These are phyloP conservation scores for Poeciliopsis infans DNA, from an alignment of 2,797 vertebrate genomes.

Conservation along the genomic window DNA sequence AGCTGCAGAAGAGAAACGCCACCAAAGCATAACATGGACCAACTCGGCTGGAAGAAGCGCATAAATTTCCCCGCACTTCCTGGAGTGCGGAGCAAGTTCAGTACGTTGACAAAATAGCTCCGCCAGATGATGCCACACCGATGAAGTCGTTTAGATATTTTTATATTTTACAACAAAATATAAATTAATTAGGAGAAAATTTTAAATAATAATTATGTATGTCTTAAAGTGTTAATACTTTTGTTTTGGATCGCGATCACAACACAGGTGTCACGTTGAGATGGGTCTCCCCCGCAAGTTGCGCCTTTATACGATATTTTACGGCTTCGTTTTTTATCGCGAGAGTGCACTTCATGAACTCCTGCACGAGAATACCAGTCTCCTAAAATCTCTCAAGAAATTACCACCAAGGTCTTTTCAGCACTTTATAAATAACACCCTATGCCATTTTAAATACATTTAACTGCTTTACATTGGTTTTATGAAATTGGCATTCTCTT, in stretches of 20 bases:
- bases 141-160: too few relatives aligned
- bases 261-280: neutral
- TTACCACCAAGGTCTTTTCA: neutral
- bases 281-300: neutral
- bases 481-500: neutral
- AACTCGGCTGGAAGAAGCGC: constrained; percentile 58
- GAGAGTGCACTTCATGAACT: neutral
- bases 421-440: neutral
- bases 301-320: neutral
- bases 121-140: constrained; percentile 30
- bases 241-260: neutral
- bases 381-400: neutral
- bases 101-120: constrained; percentile 55
- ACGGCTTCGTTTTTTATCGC: neutral
- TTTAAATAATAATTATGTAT: neutral
- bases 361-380: neutral
- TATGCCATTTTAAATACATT: neutral
- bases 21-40: constrained; percentile 26
- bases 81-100: constrained; percentile 33
- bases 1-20: constrained; percentile 3
- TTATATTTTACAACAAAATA: neutral
- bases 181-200: neutral
- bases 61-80: constrained; percentile 64
- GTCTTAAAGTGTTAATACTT: neutral
- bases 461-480: neutral